Conservation (phyloP, 2,888 invertebrate genomes). For the Amphipyra tragopoginis region DNA sequence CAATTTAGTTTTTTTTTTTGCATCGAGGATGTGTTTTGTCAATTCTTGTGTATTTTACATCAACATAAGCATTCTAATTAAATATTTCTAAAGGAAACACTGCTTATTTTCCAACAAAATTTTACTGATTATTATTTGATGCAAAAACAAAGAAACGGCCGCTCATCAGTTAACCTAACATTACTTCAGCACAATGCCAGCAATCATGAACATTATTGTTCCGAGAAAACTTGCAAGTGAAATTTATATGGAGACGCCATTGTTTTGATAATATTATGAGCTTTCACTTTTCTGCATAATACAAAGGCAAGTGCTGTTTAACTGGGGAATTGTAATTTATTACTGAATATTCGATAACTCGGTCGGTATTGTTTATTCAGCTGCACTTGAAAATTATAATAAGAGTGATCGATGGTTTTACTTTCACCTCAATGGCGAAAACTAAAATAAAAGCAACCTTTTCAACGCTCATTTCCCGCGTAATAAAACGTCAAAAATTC, state of each 20-base stretch:
- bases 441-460: not conserved
- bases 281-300: constrained; percentile 66
- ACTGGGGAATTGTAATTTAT: constrained; percentile 58
- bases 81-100: no score
- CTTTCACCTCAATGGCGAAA: constrained; percentile 30
- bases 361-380: constrained; percentile 28
- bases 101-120: not conserved
- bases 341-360: constrained; percentile 57
- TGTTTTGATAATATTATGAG: constrained; percentile 66
- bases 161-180: constrained; percentile 51
- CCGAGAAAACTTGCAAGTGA: constrained; percentile 61
- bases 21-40: not conserved
- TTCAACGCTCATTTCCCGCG: constrained; percentile 3
- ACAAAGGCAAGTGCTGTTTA: constrained; percentile 47
- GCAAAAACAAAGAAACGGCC: constrained; percentile 45
- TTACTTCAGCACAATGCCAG: constrained; percentile 54
- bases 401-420: constrained; percentile 9
- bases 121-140: constrained; percentile 29
- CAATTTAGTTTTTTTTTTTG: not conserved
- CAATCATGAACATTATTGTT: constrained; percentile 58
- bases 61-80: no score
- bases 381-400: constrained; percentile 25
- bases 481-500: constrained; percentile 35
- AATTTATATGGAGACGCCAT: constrained; percentile 64
- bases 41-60: no score